Base-by-base conservation (phyloP, 1,140 invertebrate genomes). In the Vanessa tameamea region DNA sequence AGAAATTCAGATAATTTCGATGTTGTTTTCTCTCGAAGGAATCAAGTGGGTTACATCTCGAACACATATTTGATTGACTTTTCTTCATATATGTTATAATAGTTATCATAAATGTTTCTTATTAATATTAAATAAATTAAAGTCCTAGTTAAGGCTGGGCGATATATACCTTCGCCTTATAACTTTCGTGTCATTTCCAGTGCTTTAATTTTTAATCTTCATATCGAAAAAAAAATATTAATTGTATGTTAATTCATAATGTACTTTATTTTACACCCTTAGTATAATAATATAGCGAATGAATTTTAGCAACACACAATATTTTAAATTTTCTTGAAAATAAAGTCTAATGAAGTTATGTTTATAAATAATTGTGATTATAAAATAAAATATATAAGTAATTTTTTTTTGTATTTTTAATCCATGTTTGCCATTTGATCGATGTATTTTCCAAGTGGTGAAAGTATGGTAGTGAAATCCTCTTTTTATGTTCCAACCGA, bases 331-430 rank as follows among this genome's bases (percentile, higher is more conserved):
- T 47, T 55, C 26, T 67, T 55, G n/a, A 50, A 57, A 70, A 70
- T 69, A 73, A 73, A 74, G 70, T 78, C 48, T 77, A 74, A 72
- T 63, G 61, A 64, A 61, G 66, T 77, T 73, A 71, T 26, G 64
- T 68, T 75, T 77, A 76, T 48, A 65, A 75, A 72, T 71, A 73
- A 71, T 59, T 76, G 64, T 77, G 74, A 70, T 75, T 79, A 73
- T 73, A 75, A 67, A 78, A 73, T 75, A 78, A 73, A 75, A 23
- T 59, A 50, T 31, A 64, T 51, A 57, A 23, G 53, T 23, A 57
- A 57, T 8, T n/a, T 6, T 14, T 31, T 13, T 53, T 67, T 61
- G 72, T 75, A 71, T 64, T 79, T 64, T 47, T 43, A 9, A n/a
- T 50, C 48, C 48, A 14, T 50, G 1, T 15, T 50, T 14, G 13